Evolutionary conservation across 2,797 vertebrate species (phyloP).

Genomic region (Diplodus puntazzo): DNA sequence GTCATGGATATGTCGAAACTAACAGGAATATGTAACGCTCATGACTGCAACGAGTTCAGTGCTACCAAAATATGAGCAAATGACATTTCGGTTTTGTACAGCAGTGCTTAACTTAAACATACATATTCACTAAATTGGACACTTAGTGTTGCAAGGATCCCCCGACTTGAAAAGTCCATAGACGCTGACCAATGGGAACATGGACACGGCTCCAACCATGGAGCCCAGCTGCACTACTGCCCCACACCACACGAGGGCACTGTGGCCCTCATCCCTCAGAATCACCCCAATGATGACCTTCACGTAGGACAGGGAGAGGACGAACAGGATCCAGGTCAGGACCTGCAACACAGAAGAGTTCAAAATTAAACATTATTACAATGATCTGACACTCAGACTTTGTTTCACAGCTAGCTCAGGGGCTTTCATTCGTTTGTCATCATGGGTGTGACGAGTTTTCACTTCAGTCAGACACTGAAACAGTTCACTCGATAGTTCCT

Average conservation of each 20-base stretch:
- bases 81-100: slow-evolving; percentile 13
- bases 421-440: not conserved
- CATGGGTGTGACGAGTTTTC: not conserved
- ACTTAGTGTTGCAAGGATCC: slow-evolving; percentile 86
- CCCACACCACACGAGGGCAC: slow-evolving; percentile 91
- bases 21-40: slow-evolving; percentile 41
- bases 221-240: slow-evolving; percentile 90
- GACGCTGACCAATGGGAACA: slow-evolving; percentile 88
- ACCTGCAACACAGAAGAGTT: slow-evolving; percentile 78
- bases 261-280: slow-evolving; percentile 88
- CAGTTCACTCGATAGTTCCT: not conserved
- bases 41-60: slow-evolving; percentile 24
- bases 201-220: slow-evolving; percentile 86
- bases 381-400: not conserved
- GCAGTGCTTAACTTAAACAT: slow-evolving; percentile 29
- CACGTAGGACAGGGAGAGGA: slow-evolving; percentile 87
- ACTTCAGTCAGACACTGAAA: not conserved
- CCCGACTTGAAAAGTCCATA: slow-evolving; percentile 86
- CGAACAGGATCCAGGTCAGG: slow-evolving; percentile 86
- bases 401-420: not conserved
- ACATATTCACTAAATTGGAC: slow-evolving; percentile 63
- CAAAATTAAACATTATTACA: not conserved
- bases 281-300: slow-evolving; percentile 90
- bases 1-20: slow-evolving; percentile 12
- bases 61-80: slow-evolving; percentile 39